A percentile compares a stretch with the other conserved stretches of the same genome.
Evolutionary conservation across 2,888 invertebrate species (phyloP).

Genomic region (Rhyacophila evoluta): DNA sequence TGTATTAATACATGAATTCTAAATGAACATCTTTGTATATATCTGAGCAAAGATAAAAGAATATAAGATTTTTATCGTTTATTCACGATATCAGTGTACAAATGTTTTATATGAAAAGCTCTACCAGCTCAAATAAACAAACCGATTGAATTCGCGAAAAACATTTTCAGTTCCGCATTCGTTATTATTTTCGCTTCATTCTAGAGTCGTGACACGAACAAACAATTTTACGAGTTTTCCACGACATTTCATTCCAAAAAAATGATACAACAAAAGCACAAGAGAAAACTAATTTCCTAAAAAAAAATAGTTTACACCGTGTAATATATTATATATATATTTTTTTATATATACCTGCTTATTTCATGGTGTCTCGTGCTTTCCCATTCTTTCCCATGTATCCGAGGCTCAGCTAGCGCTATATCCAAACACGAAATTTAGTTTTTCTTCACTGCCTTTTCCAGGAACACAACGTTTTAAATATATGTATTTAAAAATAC

Average conservation of each 20-base stretch:
- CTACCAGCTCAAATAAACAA: not conserved
- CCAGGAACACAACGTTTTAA: not conserved
- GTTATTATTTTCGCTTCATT: not conserved
- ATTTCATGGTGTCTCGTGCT: slow-evolving; percentile 53
- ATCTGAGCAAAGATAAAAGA: too few species aligned
- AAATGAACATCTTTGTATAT: too few species aligned
- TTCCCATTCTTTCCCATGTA: slow-evolving; percentile 50
- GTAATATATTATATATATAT: not conserved
- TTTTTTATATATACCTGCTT: slow-evolving; percentile 46
- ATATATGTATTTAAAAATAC: not conserved
- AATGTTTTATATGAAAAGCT: too few species aligned
- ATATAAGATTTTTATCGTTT: too few species aligned
- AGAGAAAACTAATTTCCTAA: too few species aligned
- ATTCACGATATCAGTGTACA: too few species aligned
- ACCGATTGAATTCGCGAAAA: not conserved
- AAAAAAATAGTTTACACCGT: not conserved
- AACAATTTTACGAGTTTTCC: slow-evolving; percentile 1
- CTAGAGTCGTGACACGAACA: not conserved
- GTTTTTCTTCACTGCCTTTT: not conserved
- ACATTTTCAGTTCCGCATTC: not conserved
- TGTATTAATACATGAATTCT: too few species aligned
- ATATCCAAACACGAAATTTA: slow-evolving; percentile 14
- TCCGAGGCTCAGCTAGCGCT: slow-evolving; percentile 25
- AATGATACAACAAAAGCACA: not conserved
- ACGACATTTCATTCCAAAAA: not conserved